These are phyloP conservation scores for Sinotaia quadrata DNA, from an alignment of 2,888 invertebrate species.

Conservation along the genomic window DNA sequence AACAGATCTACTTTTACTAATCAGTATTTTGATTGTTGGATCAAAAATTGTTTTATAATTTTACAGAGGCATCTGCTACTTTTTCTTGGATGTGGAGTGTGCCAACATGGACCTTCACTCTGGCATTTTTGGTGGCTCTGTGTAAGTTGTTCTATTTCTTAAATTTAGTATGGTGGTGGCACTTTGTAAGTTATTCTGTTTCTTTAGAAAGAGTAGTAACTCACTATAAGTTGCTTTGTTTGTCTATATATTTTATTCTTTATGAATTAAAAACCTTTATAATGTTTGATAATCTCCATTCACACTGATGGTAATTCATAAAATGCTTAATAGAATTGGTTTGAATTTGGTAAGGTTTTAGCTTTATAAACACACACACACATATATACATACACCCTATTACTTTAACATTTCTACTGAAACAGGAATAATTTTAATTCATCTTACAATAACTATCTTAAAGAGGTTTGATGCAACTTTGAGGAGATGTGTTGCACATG, in stretches of 20 bases:
- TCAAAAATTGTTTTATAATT: constrained; percentile 7
- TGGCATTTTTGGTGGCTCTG: constrained; percentile 94
- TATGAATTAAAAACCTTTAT: neutral
- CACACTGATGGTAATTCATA: neutral
- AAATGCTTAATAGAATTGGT: neutral
- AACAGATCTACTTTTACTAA: neutral
- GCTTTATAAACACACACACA: too few species aligned
- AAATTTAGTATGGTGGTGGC: neutral
- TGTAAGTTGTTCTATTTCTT: constrained; percentile 77
- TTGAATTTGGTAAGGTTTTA: too few species aligned
- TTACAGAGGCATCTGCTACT: constrained; percentile 88
- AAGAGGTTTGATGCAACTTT: too few species aligned
- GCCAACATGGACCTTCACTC: constrained; percentile 95
- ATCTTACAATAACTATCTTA: too few species aligned
- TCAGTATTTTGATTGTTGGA: neutral
- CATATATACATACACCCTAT: too few species aligned
- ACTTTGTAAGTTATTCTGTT: neutral
- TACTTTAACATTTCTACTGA: too few species aligned
- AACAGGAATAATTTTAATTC: too few species aligned
- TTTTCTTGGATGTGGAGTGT: constrained; percentile 88
- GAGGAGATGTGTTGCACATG: too few species aligned
- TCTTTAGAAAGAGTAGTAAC: neutral
- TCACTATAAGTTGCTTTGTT: neutral
- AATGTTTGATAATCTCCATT: neutral
- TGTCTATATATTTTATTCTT: neutral